A percentile compares a stretch with the other conserved stretches of the same genome.
Evolutionary conservation across 2,113 vertebrate genomes (phyloP).

Genomic region (Poecilia latipinna): DNA sequence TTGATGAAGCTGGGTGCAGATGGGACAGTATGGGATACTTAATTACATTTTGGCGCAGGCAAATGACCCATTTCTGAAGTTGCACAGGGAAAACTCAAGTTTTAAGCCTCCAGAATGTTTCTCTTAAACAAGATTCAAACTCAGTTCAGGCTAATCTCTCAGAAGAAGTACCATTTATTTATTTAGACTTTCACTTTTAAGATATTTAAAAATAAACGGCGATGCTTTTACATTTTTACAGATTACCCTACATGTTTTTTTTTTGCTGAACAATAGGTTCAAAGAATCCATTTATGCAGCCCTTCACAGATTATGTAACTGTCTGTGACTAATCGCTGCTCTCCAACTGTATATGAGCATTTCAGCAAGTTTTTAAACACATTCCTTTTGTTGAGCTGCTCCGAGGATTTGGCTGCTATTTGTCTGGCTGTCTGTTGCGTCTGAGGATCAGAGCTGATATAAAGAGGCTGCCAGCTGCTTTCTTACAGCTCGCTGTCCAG

Average conservation of each 20-base stretch:
- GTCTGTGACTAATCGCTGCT: slow-evolving; percentile 25
- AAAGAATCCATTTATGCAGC: slow-evolving; percentile 10
- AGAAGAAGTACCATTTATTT: background rate
- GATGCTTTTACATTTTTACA: slow-evolving; percentile 6
- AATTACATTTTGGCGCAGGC: slow-evolving; percentile 43
- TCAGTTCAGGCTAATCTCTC: background rate
- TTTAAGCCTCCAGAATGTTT: background rate
- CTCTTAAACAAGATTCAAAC: background rate
- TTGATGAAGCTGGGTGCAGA: slow-evolving; percentile 63
- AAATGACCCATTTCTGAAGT: slow-evolving; percentile 46
- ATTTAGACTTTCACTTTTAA: background rate
- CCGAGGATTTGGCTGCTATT: slow-evolving; percentile 27
- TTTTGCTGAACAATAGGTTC: slow-evolving; percentile 2
- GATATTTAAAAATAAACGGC: background rate
- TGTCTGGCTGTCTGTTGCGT: slow-evolving; percentile 20
- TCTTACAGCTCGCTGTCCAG: slow-evolving; percentile 3
- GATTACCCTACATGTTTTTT: background rate
- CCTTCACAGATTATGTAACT: slow-evolving; percentile 37
- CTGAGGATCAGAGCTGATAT: slow-evolving; percentile 30
- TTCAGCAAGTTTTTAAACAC: slow-evolving; percentile 38
- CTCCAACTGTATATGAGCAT: slow-evolving; percentile 20
- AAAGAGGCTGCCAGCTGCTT: slow-evolving; percentile 42
- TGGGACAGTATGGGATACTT: slow-evolving; percentile 50
- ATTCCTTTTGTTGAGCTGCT: slow-evolving; percentile 27
- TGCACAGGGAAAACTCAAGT: slow-evolving; percentile 9